Evolutionary conservation across 2,888 invertebrate species (phyloP).

Genomic region (Noctua pronuba): DNA sequence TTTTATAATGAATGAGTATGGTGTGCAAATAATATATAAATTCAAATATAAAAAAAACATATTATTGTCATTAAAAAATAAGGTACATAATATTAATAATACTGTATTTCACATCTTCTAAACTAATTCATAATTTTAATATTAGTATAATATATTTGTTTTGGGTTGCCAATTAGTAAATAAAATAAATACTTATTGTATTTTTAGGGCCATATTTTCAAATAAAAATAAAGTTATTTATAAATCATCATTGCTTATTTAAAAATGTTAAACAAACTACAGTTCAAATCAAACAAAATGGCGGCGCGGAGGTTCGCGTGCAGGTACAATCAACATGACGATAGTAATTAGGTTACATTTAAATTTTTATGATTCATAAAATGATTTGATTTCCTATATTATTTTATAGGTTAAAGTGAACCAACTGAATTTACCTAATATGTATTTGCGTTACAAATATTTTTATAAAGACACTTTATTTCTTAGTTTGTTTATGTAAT

Average conservation of each 20-base stretch:
- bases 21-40: slow-evolving; percentile 87
- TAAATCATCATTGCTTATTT: background rate
- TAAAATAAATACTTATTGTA: slow-evolving; percentile 7
- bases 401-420: too few species aligned
- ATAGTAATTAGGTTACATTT: too few species aligned
- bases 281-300: background rate
- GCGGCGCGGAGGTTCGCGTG: background rate
- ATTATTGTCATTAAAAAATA: slow-evolving; percentile 66
- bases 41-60: slow-evolving; percentile 63
- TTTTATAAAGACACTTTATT: too few species aligned
- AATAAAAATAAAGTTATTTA: background rate
- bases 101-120: slow-evolving; percentile 24
- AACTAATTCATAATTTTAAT: slow-evolving; percentile 27
- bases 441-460: too few species aligned
- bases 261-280: background rate
- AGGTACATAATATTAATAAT: slow-evolving; percentile 74
- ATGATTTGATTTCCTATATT: too few species aligned
- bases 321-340: too few species aligned
- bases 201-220: background rate
- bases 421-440: too few species aligned
- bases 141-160: slow-evolving; percentile 37
- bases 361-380: too few species aligned
- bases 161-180: slow-evolving; percentile 30
- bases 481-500: too few species aligned
- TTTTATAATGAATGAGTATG: slow-evolving; percentile 79